Conservation (phyloP, 1,140 invertebrate species). For the Pectinophora gossypiella region DNA sequence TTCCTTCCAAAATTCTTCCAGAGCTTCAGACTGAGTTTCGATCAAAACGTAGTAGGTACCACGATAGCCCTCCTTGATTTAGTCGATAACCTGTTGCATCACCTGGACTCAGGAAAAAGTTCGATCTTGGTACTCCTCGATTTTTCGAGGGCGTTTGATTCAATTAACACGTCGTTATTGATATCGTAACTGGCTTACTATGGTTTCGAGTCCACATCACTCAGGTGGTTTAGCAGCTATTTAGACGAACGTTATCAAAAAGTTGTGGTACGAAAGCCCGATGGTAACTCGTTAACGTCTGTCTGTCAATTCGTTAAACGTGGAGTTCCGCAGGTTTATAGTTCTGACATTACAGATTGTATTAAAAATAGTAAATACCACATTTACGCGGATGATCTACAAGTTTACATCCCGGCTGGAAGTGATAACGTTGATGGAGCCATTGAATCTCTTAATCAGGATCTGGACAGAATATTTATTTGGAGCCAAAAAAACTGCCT, state of each 20-base stretch:
- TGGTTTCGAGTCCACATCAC: not conserved
- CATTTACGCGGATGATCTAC: conserved; percentile 1
- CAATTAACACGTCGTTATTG: not conserved
- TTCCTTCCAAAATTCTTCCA: not conserved
- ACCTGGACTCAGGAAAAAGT: not conserved
- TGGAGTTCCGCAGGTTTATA: not conserved
- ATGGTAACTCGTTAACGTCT: not conserved
- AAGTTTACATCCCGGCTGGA: not conserved
- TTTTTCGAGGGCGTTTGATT: conserved; percentile 2
- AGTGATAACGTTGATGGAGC: not conserved
- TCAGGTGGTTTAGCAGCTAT: not conserved
- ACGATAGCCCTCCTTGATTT: not conserved
- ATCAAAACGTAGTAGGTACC: not conserved
- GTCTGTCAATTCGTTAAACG: not conserved
- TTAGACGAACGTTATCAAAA: not conserved
- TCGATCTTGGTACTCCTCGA: not conserved
- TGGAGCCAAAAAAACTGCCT: not conserved
- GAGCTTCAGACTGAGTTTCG: not conserved
- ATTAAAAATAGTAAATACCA: conserved; percentile 4
- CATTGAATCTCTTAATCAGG: not conserved
- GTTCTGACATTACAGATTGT: not conserved
- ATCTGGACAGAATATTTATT: not conserved
- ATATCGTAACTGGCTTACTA: not conserved
- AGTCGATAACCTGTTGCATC: not conserved
- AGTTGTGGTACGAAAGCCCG: not conserved